A percentile compares a stretch with the other conserved stretches of the same genome.
Evolutionary conservation across 2,113 vertebrate species (phyloP).

Genomic region (Pteropus alecto): DNA sequence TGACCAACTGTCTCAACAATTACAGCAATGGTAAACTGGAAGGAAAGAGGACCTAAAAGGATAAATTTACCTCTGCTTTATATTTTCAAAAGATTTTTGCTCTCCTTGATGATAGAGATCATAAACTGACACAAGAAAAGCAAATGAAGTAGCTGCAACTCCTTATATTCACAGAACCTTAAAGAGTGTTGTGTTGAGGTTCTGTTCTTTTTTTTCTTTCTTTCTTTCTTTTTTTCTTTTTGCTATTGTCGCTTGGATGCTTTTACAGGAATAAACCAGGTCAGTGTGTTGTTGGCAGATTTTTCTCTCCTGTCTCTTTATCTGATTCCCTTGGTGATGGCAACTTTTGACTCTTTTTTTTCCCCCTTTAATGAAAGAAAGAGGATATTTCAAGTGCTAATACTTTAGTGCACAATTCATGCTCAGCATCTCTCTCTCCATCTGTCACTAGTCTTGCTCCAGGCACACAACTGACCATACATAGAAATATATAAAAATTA

Average conservation of each 20-base stretch:
- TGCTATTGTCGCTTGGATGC: background rate
- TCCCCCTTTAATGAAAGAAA: background rate
- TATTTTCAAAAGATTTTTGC: constrained; percentile 25
- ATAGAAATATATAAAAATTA: background rate
- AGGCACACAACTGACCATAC: background rate
- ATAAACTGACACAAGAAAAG: constrained; percentile 39
- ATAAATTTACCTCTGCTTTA: constrained; percentile 41
- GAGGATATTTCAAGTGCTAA: background rate
- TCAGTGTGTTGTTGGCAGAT: constrained; percentile 28
- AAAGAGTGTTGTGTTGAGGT: constrained; percentile 36
- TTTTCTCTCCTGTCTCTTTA: constrained; percentile 38
- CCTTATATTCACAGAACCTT: constrained; percentile 33
- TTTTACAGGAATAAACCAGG: constrained; percentile 18
- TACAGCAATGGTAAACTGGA: constrained; percentile 38
- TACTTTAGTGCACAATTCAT: constrained; percentile 12
- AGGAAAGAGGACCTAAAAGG: constrained; percentile 52
- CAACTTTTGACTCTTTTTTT: background rate
- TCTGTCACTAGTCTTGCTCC: background rate
- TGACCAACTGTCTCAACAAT: background rate
- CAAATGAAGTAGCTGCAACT: background rate
- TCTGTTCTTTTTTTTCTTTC: background rate
- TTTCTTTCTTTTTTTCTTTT: background rate
- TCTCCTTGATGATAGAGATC: constrained; percentile 27
- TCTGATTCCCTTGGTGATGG: constrained; percentile 50
- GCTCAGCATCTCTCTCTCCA: background rate